Evolutionary conservation across 2,113 vertebrate species (phyloP).

Genomic region (Gracilinanus agilis): DNA sequence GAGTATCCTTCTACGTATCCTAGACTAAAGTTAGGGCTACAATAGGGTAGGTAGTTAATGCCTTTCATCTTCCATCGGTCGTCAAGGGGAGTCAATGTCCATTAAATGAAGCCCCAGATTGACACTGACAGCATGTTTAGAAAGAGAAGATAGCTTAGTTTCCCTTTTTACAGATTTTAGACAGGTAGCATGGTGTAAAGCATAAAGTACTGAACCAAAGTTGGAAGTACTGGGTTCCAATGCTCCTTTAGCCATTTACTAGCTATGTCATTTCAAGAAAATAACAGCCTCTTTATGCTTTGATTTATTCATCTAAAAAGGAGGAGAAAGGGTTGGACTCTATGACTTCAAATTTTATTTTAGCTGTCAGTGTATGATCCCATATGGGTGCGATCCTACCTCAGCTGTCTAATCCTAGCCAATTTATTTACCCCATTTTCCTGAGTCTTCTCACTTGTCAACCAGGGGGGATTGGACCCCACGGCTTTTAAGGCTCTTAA

Average conservation of each 20-base stretch:
- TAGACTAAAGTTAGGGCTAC: too few relatives aligned
- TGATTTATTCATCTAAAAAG: slow-evolving; percentile 40
- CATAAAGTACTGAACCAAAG: not conserved
- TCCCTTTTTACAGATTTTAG: not conserved
- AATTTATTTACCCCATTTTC: not conserved
- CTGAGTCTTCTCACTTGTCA: not conserved
- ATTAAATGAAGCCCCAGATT: too few relatives aligned
- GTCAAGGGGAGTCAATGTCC: too few relatives aligned
- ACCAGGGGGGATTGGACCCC: not conserved
- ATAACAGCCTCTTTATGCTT: slow-evolving; percentile 26
- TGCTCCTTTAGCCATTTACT: slow-evolving; percentile 20
- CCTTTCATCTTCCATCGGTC: too few relatives aligned
- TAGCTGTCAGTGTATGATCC: not conserved
- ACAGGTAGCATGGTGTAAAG: not conserved
- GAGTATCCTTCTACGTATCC: too few relatives aligned
- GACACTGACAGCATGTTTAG: not conserved
- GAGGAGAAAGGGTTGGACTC: not conserved
- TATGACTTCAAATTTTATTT: not conserved
- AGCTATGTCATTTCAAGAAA: not conserved
- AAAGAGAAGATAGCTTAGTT: not conserved
- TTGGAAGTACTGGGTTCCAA: slow-evolving; percentile 45
- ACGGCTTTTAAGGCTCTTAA: not conserved
- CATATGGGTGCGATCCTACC: too few relatives aligned
- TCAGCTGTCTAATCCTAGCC: too few relatives aligned
- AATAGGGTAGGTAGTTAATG: too few relatives aligned